phyloP scores from a whole-genome alignment of 2,888 invertebrate genomes.

The Drosophila mercatorum region DNA sequence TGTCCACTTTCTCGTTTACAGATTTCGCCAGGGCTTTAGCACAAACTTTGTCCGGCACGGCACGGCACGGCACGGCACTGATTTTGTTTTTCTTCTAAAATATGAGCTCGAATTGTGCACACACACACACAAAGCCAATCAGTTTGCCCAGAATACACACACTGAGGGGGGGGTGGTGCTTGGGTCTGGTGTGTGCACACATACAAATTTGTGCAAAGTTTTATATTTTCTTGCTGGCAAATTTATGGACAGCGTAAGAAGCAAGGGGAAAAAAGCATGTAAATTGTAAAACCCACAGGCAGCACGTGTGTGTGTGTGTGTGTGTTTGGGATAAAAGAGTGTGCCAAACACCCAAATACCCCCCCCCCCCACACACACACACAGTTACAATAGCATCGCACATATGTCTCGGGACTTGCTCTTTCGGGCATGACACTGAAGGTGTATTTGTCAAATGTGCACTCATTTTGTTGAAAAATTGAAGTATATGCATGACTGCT shows the following conservation, averaged over 20 bases:
- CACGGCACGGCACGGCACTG: constrained; percentile 72
- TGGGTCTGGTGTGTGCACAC: constrained; percentile 6
- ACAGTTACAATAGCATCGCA: constrained; percentile 13
- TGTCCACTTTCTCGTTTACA: constrained; percentile 58
- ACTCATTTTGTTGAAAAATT: constrained; percentile 79
- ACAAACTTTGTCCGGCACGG: constrained; percentile 63
- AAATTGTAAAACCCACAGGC: constrained; percentile 47
- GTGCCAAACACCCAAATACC: constrained; percentile 1
- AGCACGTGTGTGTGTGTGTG: constrained; percentile 6
- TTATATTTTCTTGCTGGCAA: constrained; percentile 62
- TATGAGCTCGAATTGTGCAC: constrained; percentile 71
- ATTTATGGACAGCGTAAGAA: constrained; percentile 41
- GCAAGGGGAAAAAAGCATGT: constrained; percentile 49
- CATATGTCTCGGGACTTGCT: constrained; percentile 67
- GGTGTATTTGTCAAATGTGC: constrained; percentile 79
- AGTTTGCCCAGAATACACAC: constrained; percentile 35
- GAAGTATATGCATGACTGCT: constrained; percentile 79
- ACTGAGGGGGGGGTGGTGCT: not conserved
- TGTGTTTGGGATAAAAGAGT: constrained; percentile 2
- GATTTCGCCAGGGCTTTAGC: constrained; percentile 36
- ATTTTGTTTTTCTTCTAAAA: constrained; percentile 78
- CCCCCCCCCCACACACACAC: not conserved
- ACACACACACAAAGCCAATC: constrained; percentile 43
- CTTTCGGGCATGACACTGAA: constrained; percentile 56
- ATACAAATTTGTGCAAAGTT: constrained; percentile 66